phyloP scores from a whole-genome alignment of 2,888 invertebrate genomes.

The Neoitamus cyanurus region DNA sequence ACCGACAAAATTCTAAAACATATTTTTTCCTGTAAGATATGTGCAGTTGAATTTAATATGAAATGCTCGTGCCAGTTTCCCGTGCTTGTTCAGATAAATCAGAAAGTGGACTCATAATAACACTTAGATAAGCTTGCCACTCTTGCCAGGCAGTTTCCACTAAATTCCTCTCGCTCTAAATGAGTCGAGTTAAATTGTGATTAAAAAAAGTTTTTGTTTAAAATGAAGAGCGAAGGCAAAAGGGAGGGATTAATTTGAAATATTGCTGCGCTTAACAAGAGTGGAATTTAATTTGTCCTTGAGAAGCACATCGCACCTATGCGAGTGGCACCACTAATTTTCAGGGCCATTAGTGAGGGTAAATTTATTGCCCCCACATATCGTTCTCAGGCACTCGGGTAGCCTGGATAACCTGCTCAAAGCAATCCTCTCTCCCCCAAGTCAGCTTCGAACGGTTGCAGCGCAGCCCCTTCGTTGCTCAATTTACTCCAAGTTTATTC shows the following conservation, averaged over 20 bases:
- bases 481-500: neutral
- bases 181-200: too few relatives aligned
- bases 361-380: neutral
- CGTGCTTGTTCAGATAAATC: too few relatives aligned
- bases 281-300: neutral
- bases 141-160: too few relatives aligned
- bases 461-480: neutral
- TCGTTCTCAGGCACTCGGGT: neutral
- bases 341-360: neutral
- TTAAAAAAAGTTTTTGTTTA: neutral
- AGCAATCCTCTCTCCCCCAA: neutral
- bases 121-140: too few relatives aligned
- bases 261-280: neutral
- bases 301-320: neutral
- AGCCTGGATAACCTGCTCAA: neutral
- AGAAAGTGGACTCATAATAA: too few relatives aligned
- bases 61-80: too few relatives aligned
- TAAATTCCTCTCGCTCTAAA: too few relatives aligned
- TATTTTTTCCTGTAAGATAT: too few relatives aligned
- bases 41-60: too few relatives aligned
- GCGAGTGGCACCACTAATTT: neutral
- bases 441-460: neutral
- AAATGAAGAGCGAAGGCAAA: neutral
- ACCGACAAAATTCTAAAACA: too few relatives aligned
- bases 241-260: neutral